phyloP scores from a whole-genome alignment of 2,888 invertebrate genomes.

The Petrolisthes cinctipes region DNA sequence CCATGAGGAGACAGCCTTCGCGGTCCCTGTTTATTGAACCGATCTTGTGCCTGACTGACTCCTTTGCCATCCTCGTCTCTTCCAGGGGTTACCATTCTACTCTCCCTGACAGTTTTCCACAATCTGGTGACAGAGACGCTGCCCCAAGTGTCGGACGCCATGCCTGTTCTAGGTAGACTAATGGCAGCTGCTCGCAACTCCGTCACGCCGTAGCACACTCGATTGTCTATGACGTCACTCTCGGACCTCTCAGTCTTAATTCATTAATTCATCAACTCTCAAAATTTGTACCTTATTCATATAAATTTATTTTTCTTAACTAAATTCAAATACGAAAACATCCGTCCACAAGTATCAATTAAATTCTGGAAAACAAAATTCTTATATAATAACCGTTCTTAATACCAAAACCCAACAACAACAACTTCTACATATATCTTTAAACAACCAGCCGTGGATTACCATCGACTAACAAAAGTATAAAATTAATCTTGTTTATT shows the following conservation, averaged over 20 bases:
- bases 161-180: constrained; percentile 72
- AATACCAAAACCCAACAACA: no score
- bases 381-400: no score
- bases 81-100: constrained; percentile 74
- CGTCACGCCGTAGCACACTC: constrained; percentile 35
- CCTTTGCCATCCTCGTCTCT: constrained; percentile 61
- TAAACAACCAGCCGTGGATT: no score
- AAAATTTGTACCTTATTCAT: no score
- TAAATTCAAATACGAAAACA: no score
- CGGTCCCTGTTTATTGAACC: constrained; percentile 21
- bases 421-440: no score
- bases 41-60: constrained; percentile 44
- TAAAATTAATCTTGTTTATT: no score
- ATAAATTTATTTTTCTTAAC: no score
- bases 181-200: constrained; percentile 32
- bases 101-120: constrained; percentile 75
- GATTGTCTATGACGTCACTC: constrained; percentile 31
- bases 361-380: no score
- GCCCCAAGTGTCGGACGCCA: constrained; percentile 74
- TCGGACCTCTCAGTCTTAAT: background rate
- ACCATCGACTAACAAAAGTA: no score
- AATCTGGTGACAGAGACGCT: constrained; percentile 75
- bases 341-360: no score
- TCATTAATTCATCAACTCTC: no score
- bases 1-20: constrained; percentile 37